Conservation (phyloP, 2,113 vertebrate genomes). For the Oreotrochilus melanogaster region DNA sequence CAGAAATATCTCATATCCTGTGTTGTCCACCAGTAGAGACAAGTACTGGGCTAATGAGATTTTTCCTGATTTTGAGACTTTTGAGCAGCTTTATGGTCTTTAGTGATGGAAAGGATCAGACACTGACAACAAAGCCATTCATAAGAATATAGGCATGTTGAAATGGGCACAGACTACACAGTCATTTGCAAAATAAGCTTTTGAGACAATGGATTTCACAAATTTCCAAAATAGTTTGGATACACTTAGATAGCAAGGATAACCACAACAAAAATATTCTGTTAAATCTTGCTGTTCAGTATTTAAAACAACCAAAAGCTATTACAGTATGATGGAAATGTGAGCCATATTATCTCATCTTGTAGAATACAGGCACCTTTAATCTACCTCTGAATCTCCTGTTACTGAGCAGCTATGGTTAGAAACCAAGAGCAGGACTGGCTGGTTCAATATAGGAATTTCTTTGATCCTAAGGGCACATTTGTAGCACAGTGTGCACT, state of each 20-base stretch:
- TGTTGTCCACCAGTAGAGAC: not conserved
- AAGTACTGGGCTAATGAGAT: not conserved
- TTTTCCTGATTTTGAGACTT: not conserved
- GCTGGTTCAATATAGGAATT: too few relatives aligned
- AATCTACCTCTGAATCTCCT: not conserved
- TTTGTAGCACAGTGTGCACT: not conserved
- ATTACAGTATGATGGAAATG: not conserved
- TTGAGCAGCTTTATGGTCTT: not conserved
- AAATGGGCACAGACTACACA: not conserved
- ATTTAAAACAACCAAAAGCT: not conserved
- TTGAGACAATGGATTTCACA: not conserved
- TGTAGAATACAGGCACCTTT: not conserved
- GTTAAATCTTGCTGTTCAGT: not conserved
- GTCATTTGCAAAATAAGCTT: not conserved
- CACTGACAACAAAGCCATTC: not conserved
- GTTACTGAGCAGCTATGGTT: not conserved
- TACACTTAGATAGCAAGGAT: not conserved
- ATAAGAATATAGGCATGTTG: not conserved
- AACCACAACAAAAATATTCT: not conserved
- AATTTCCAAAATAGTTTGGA: not conserved
- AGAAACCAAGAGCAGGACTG: not conserved
- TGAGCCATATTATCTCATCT: not conserved
- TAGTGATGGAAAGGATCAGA: not conserved
- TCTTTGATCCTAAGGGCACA: not conserved
- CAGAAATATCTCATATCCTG: not conserved